Percentiles rank a stretch among this genome's conserved stretches.
phyloP scores from a whole-genome alignment of 2,888 invertebrate genomes.

The Athetis lepigone region DNA sequence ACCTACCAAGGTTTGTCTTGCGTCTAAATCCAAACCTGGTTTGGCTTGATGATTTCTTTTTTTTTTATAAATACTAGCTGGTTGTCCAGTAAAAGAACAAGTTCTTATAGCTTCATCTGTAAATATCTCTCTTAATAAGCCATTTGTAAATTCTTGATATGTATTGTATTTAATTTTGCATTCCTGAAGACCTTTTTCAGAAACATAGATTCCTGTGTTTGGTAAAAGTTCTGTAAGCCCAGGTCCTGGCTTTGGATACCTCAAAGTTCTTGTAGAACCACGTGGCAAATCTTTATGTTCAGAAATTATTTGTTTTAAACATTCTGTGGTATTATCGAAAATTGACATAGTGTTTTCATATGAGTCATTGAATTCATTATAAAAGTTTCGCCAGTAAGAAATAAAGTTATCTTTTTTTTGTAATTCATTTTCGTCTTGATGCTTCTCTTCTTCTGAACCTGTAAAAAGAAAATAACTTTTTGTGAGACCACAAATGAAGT shows the following conservation, averaged over 20 bases:
- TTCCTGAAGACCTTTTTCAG: not conserved
- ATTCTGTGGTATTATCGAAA: not conserved
- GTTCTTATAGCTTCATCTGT: not conserved
- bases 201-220: conserved; percentile 7
- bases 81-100: not conserved
- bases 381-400: not conserved
- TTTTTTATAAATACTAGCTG: not conserved
- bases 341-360: conserved; percentile 14
- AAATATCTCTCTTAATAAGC: not conserved
- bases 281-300: not conserved
- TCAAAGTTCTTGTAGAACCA: too few species aligned
- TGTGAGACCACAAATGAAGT: too few species aligned
- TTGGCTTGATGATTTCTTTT: not conserved
- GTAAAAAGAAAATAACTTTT: too few species aligned
- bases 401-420: too few species aligned
- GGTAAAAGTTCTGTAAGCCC: not conserved
- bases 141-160: not conserved
- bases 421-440: too few species aligned
- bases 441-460: too few species aligned
- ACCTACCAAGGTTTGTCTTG: conserved; percentile 8
- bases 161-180: not conserved
- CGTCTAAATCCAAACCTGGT: conserved; percentile 5
- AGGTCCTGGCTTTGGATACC: not conserved
- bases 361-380: conserved; percentile 6
- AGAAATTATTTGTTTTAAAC: conserved; percentile 1